These are phyloP conservation scores for Stercorarius parasiticus DNA, from an alignment of 2,113 vertebrate genomes.

Conservation along the genomic window DNA sequence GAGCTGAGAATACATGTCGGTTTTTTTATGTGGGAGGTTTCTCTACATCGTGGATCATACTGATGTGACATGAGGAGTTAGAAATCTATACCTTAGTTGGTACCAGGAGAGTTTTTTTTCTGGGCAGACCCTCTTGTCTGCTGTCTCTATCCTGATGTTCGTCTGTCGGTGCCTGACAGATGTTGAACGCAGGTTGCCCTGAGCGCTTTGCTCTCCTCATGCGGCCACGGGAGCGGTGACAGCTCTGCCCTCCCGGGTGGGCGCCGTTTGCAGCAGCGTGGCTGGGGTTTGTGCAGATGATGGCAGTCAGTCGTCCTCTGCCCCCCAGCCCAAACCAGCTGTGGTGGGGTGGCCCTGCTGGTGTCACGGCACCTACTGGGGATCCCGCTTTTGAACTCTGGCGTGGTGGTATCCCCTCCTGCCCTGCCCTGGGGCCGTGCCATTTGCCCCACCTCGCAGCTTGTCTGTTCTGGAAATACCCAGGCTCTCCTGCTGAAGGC, in stretches of 20 bases:
- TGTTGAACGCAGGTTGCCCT: not conserved
- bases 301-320: fast-evolving
- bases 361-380: fast-evolving
- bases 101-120: not conserved
- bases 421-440: fast-evolving
- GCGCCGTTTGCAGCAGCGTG: fast-evolving
- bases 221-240: not conserved
- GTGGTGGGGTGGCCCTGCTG: not conserved
- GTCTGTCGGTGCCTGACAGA: not conserved
- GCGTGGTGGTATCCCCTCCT: fast-evolving
- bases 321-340: fast-evolving
- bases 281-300: not conserved
- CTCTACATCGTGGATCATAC: fast-evolving
- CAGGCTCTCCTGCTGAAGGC: fast-evolving
- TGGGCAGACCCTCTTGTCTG: not conserved
- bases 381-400: fast-evolving
- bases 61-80: fast-evolving
- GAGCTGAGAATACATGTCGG: not conserved
- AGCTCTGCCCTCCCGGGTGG: fast-evolving
- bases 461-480: fast-evolving
- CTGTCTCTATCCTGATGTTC: not conserved
- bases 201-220: not conserved
- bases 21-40: fast-evolving
- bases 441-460: fast-evolving
- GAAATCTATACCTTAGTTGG: not conserved